Evolutionary conservation across 2,797 vertebrate species (phyloP), one percentile per base, ranked within the genome.

Genomic region (Triplophysa yarkandensis): DNA sequence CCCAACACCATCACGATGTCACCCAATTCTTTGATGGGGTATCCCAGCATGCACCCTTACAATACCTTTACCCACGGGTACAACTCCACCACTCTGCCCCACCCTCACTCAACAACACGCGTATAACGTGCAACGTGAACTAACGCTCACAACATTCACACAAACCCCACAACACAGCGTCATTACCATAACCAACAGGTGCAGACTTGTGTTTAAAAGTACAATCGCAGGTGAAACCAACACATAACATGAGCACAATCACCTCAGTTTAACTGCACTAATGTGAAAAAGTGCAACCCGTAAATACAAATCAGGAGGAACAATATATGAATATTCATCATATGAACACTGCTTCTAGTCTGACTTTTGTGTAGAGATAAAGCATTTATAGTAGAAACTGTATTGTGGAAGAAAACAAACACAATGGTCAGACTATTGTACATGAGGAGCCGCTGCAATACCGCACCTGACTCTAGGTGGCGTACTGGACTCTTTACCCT

Each of bases 1-100:
- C 95, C 96, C 81, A 98, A 98, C 90, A 97, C 96, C 84, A 97
- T 99, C 89, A 98, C 96, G 81, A 97, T 98, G 95, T 98, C 98
- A 75, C 97, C 97, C 85, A 98, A 97, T 89, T 98, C 97, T 27
- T 89, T 99, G 87, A 95, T 98, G 91, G 96, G 95, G 71, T 93
- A 98, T 78, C 95, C 98, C 89, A 96, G 95, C 85, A 91, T 99
- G 93, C 97, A 97, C 83, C 96, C 97, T 11, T 99, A 98, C 89
- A 98, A 95, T 88, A 98, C 96, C 83, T 98, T 99, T 84, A 95
- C 97, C 0, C 89, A 96, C 0, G 95, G 95, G 68, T 98, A 98
- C 91, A 98, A 95, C 90, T 96, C 95, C 66, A 93, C 95, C 0
- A 95, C 95, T 82, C 92, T 99, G 86, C 96, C 97, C 14, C 96